A percentile compares a stretch with the other conserved stretches of the same genome.
phyloP scores from a whole-genome alignment of 2,888 invertebrate genomes.

The Balanococcus diminutus region DNA sequence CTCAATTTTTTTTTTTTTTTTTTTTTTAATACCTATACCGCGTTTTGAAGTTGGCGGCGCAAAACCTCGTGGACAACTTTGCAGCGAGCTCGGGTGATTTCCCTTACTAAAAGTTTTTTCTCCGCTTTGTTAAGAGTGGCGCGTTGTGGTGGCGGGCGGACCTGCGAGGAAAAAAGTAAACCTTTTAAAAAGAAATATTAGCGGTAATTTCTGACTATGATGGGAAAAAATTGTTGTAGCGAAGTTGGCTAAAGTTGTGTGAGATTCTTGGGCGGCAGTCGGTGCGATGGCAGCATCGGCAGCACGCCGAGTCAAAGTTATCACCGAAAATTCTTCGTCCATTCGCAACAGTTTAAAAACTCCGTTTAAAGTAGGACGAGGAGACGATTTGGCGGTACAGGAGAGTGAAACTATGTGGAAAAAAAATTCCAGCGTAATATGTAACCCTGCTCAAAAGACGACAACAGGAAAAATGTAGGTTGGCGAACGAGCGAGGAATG shows the following conservation, averaged over 20 bases:
- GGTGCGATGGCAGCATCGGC: background rate
- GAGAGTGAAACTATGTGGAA: background rate
- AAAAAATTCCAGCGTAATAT: background rate
- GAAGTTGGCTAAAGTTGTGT: background rate
- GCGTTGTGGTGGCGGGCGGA: background rate
- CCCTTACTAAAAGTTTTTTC: background rate
- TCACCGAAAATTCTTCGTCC: constrained; percentile 18
- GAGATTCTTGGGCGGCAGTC: background rate
- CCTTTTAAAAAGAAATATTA: constrained; percentile 43
- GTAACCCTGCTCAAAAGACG: background rate
- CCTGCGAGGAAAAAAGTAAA: background rate
- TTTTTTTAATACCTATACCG: background rate
- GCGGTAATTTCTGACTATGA: constrained; percentile 15
- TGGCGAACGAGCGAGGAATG: background rate
- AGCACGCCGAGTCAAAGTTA: background rate
- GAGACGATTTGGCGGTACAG: background rate
- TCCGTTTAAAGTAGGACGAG: background rate
- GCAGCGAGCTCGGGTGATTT: background rate
- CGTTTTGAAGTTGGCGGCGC: background rate
- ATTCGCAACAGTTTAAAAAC: constrained; percentile 36
- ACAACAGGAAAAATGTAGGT: background rate
- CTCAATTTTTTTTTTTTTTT: background rate
- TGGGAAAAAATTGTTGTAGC: constrained; percentile 19
- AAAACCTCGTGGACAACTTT: background rate
- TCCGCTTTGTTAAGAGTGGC: background rate